A percentile compares a stretch with the other conserved stretches of the same genome.
phyloP scores from a whole-genome alignment of 2,113 vertebrate species.

The Gnathonemus echidnorhynchus region DNA sequence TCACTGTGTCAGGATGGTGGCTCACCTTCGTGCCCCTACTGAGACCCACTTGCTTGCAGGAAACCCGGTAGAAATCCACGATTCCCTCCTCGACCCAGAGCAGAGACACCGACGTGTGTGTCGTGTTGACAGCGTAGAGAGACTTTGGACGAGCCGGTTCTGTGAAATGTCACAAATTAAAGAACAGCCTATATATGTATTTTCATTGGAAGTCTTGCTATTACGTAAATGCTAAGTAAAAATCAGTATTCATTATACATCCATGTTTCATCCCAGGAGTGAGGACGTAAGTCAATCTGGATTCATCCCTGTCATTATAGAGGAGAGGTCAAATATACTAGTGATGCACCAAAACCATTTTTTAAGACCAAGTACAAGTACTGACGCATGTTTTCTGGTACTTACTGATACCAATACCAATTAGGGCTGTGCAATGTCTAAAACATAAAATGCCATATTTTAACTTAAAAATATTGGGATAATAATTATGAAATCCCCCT shows the following conservation, averaged over 20 bases:
- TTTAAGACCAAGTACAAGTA: not conserved
- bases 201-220: no score
- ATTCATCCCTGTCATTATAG: not conserved
- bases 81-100: conserved; percentile 91
- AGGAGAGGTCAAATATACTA: not conserved
- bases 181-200: not conserved
- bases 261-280: no score
- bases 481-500: not conserved
- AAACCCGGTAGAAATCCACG: conserved; percentile 83
- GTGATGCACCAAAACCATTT: not conserved
- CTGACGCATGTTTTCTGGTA: not conserved
- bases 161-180: conserved; percentile 39
- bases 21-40: conserved; percentile 64
- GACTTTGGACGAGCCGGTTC: conserved; percentile 85
- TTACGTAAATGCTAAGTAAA: no score
- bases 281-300: not conserved
- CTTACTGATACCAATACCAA: not conserved
- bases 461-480: not conserved
- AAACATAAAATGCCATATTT: not conserved
- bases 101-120: conserved; percentile 80
- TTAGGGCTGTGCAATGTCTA: not conserved
- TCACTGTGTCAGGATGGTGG: not conserved
- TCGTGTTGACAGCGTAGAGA: conserved; percentile 84
- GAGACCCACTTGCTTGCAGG: conserved; percentile 63
- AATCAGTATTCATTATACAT: no score